Evolutionary conservation across 2,797 vertebrate species (phyloP).

Genomic region (Parotocinclus haroldoi): DNA sequence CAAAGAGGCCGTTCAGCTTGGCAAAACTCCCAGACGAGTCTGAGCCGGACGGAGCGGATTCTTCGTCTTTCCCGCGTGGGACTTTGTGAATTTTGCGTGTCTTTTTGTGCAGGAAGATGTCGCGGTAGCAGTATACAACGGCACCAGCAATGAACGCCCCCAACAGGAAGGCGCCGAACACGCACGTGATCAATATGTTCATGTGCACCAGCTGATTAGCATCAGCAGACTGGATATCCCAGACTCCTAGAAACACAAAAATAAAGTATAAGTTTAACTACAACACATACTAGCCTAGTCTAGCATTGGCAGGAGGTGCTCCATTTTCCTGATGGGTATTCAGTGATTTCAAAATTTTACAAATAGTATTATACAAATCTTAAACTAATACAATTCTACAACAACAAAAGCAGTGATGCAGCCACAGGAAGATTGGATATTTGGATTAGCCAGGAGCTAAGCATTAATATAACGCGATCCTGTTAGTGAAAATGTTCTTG

Average conservation of each 20-base stretch:
- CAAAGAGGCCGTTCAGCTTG: conserved; percentile 92
- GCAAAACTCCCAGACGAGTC: conserved; percentile 94
- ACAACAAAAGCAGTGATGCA: neutral
- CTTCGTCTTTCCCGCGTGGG: conserved; percentile 67
- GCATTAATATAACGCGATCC: too few relatives aligned
- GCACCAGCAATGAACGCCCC: conserved; percentile 94
- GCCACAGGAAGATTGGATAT: neutral
- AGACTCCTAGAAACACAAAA: conserved; percentile 83
- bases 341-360: too few relatives aligned
- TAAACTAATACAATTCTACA: neutral
- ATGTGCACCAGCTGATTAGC: conserved; percentile 98
- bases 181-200: conserved; percentile 98
- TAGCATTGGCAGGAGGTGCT: conserved; percentile 32
- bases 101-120: conserved; percentile 86
- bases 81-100: conserved; percentile 85
- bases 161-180: conserved; percentile 92
- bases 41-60: conserved; percentile 89
- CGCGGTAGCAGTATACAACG: conserved; percentile 94
- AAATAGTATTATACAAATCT: too few relatives aligned
- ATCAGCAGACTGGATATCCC: conserved; percentile 91
- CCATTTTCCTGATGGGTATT: conserved; percentile 31
- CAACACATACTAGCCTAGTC: neutral
- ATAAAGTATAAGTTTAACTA: neutral
- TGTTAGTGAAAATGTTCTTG: too few relatives aligned
- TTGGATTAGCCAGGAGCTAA: conserved; percentile 8